Evolutionary conservation across 2,888 invertebrate species (phyloP), one percentile per base, ranked within the genome.

Genomic region (Chamaedrilus cognettii): DNA sequence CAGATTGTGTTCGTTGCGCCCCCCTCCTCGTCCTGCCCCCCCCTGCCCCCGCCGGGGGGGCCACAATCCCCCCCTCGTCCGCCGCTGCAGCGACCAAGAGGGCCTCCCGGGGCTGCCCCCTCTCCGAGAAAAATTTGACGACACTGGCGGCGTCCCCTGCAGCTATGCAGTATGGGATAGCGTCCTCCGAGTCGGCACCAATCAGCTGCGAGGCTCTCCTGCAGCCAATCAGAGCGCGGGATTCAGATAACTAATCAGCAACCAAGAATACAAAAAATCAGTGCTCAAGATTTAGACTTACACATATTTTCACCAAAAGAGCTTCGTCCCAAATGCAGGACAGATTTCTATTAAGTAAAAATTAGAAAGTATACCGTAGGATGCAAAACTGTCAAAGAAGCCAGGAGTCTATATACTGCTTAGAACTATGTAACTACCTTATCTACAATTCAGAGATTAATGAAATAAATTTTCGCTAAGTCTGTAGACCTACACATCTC

Each of bases 151-250:
- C 65, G 57, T 82, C 77, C 30, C 82, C 81, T 2, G 78, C 74
- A 23, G 84, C 83, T 50, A 82, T 74, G 64, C 78, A 77, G 67
- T 78, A 81, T 28, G 82, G 80, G 11, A 83, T 70, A 23, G 77
- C 74, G 23, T 75, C 74, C 42, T 81, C 81, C 65, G 72, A 78
- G 66, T 83, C 81, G 66, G 81, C 79, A 3, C 60, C 65, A 51
- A 78, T 69, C 51, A 84, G 74, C 55, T 71, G 73, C 56, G 76
- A 69, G 3, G 80, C 74, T 75, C 82, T 77, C 71, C 84, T 83
- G n/a, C n/a, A n/a, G n/a, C n/a, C n/a, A n/a, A n/a, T n/a, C n/a
- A n/a, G n/a, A n/a, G n/a, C 72, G 34, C n/a, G 73, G 32, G 28
- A 59, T n/a, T 23, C 26, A 55, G 34, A 26, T n/a, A 11, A 30